phyloP scores from a whole-genome alignment of 1,140 invertebrate species.

The Neodiprion pinetum region DNA sequence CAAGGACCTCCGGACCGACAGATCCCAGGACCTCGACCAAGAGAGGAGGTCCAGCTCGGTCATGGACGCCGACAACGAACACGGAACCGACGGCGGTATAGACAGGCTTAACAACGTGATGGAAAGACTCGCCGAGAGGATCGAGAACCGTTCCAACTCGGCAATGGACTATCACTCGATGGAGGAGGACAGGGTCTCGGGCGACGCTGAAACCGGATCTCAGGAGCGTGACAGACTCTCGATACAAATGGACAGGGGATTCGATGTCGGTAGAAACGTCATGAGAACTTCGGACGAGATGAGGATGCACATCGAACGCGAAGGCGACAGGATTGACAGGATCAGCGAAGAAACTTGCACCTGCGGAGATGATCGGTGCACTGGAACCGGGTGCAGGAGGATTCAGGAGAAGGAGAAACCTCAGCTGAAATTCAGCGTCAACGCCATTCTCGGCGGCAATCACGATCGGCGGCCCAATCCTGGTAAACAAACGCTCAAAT shows the following conservation, averaged over 20 bases:
- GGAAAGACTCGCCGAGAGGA: conserved; percentile 52
- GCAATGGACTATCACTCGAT: conserved; percentile 53
- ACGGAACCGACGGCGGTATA: conserved; percentile 9
- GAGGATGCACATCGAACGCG: conserved; percentile 40
- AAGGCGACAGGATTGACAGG: conserved; percentile 47
- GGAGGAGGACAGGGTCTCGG: conserved; percentile 47
- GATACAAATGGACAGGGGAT: conserved; percentile 37
- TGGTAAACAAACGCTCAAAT: conserved; percentile 43
- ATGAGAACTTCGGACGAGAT: conserved; percentile 24
- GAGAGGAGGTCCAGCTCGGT: conserved; percentile 8
- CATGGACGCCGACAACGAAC: conserved; percentile 13
- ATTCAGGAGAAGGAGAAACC: conserved; percentile 70
- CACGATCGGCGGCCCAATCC: conserved; percentile 57
- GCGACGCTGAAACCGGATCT: conserved; percentile 41
- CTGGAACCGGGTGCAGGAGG: conserved; percentile 42
- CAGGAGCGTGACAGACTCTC: conserved; percentile 42
- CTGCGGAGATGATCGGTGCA: conserved; percentile 54
- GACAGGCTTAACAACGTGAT: conserved; percentile 33
- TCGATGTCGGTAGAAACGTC: not conserved
- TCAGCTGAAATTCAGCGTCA: conserved; percentile 91
- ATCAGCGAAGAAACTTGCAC: conserved; percentile 52
- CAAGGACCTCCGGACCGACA: conserved; percentile 1
- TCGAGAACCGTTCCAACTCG: conserved; percentile 51
- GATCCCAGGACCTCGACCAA: not conserved
- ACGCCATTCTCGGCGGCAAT: conserved; percentile 81